Evolutionary conservation across 2,888 invertebrate genomes (phyloP).

Genomic region (Ormia ochracea): DNA sequence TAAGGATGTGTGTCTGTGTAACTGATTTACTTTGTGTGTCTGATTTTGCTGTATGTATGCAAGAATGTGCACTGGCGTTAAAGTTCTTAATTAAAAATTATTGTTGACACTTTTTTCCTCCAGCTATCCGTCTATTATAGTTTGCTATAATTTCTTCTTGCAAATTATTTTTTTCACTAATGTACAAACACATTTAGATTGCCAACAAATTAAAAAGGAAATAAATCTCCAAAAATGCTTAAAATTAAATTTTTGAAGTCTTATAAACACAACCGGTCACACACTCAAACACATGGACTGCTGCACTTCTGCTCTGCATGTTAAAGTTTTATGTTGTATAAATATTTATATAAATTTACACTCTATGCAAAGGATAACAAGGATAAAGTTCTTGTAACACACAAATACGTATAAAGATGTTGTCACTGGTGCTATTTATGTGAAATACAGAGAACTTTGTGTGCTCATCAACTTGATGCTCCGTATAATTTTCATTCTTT

Average conservation of each 20-base stretch:
- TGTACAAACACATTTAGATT: not conserved
- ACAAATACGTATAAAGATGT: constrained; percentile 3
- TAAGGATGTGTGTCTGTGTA: constrained; percentile 49
- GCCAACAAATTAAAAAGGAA: constrained; percentile 6
- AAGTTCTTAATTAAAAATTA: constrained; percentile 66
- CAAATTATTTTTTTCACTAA: constrained; percentile 14
- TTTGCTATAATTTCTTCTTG: not conserved
- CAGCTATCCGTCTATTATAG: not conserved
- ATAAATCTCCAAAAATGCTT: constrained; percentile 41
- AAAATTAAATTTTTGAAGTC: constrained; percentile 52
- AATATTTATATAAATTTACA: constrained; percentile 62
- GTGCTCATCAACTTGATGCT: not conserved
- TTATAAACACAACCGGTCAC: constrained; percentile 14
- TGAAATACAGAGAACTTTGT: not conserved
- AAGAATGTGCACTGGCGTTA: constrained; percentile 49
- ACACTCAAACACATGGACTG: not conserved
- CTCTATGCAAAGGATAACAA: constrained; percentile 55
- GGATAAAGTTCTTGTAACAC: constrained; percentile 55
- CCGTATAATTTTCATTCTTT: not conserved
- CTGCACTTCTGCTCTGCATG: constrained; percentile 1
- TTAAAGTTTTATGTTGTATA: constrained; percentile 56
- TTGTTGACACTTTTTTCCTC: constrained; percentile 62
- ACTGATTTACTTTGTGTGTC: constrained; percentile 44
- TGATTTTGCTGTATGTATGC: not conserved
- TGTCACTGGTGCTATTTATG: constrained; percentile 7